These are phyloP conservation scores for Acyrthosiphon pisum DNA, from an alignment of 1,140 invertebrate genomes.

Conservation along the genomic window DNA sequence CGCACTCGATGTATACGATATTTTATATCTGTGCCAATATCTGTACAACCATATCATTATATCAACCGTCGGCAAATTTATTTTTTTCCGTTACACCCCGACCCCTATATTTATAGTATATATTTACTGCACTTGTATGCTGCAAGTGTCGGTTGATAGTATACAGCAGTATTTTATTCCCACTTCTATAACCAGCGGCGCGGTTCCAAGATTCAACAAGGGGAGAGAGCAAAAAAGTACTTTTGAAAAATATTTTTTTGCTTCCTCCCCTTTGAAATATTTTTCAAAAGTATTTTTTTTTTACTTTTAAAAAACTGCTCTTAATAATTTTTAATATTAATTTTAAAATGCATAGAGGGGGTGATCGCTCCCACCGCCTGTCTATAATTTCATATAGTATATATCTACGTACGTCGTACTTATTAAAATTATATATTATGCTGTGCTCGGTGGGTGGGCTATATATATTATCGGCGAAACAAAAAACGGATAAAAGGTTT, in stretches of 20 bases:
- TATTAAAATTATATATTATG: not conserved
- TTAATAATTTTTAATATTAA: not conserved
- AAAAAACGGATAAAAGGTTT: not conserved
- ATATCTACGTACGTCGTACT: not conserved
- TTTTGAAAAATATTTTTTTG: not conserved
- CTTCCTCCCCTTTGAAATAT: too few species aligned
- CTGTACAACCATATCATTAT: not conserved
- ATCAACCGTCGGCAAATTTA: not conserved
- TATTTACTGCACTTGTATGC: not conserved
- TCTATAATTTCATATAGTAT: not conserved
- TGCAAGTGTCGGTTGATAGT: not conserved
- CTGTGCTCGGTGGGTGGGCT: not conserved
- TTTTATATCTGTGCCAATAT: slow-evolving; percentile 12
- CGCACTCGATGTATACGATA: not conserved
- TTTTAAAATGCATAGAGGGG: not conserved
- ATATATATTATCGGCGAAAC: not conserved
- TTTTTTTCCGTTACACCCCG: not conserved
- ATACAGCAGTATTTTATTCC: not conserved
- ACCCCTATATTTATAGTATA: too few species aligned
- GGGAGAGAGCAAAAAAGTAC: not conserved
- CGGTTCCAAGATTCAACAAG: not conserved
- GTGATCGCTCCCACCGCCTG: too few species aligned
- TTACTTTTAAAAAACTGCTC: not conserved
- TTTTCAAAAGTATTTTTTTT: not conserved
- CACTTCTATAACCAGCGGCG: not conserved